Base-by-base conservation (phyloP, 1,140 invertebrate species). In the Aphelinus certus region DNA sequence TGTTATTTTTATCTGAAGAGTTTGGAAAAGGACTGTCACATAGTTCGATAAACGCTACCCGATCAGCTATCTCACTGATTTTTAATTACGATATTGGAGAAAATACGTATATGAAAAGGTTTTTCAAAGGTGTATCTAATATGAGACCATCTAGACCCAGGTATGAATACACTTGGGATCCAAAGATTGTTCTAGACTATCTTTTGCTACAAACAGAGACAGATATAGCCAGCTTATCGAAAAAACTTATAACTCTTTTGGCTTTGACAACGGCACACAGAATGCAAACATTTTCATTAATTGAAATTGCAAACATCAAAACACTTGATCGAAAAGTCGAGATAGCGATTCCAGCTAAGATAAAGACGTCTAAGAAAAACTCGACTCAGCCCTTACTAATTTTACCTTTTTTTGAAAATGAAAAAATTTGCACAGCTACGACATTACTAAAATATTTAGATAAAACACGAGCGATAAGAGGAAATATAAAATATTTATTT, bases 81-180 rank as follows among this genome's bases (percentile, higher is more conserved):
- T 7, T 78, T n/a, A 58, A 56, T 45, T 9, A 45, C 4, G 56
- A 78, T 63, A 63, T 80, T n/a, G 75, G 75, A 7, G 53, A 75
- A 43, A 75, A 77, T 56, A 51, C 61, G 45, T 26, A 56, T 53
- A 67, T 81, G 1, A 79, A 77, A 73, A 56, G 78, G 7, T 77
- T 81, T 64, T 76, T 80, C 55, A 81, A 79, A 67, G 80, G 77
- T 9, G 56, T 71, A 57, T 75, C 58, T 53, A 78, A 71, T 72
- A 26, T 81, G 47, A 75, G 73, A 65, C 80, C 79, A 26, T 57
- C 26, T 7, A 49, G 45, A 9, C 80, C 80, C 1, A 79, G 71
- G 57, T 82, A 81, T 62, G 53, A 70, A 43, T 51, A 46, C 0
- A 81, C 77, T 3, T 83, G 79, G 79, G 76, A 83, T 43, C 79